Conservation (phyloP, 2,888 invertebrate genomes). For the Notodonta ziczac region DNA sequence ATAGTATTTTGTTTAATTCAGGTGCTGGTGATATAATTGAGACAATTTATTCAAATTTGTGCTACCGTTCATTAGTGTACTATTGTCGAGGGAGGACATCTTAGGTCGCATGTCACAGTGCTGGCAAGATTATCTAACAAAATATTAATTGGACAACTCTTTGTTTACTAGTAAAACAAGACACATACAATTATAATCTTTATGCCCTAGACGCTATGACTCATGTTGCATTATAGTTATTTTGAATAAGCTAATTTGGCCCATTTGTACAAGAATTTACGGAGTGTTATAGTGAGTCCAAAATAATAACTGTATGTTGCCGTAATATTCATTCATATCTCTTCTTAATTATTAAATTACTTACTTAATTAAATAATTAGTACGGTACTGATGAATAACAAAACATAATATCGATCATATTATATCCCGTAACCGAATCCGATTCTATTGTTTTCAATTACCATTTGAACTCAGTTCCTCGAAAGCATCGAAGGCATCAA, state of each 20-base stretch:
- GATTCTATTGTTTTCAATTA: constrained; percentile 1
- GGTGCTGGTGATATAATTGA: too few relatives aligned
- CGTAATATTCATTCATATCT: too few relatives aligned
- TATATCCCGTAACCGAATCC: background rate
- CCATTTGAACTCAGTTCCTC: constrained; percentile 14
- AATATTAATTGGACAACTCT: background rate
- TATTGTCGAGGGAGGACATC: background rate
- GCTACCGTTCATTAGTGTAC: too few relatives aligned
- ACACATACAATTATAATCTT: constrained; percentile 1
- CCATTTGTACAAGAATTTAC: too few relatives aligned
- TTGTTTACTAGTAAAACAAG: background rate
- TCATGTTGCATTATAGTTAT: background rate
- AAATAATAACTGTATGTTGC: too few relatives aligned
- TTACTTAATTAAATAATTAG: too few relatives aligned
- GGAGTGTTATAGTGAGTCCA: too few relatives aligned
- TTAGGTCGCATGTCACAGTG: constrained; percentile 1
- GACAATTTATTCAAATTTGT: too few relatives aligned
- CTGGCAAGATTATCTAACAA: constrained; percentile 5
- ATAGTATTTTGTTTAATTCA: too few relatives aligned
- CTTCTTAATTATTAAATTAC: too few relatives aligned
- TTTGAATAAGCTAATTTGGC: background rate
- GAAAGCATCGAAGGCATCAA: constrained; percentile 32
- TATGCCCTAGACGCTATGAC: constrained; percentile 1
- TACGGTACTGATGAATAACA: too few relatives aligned
- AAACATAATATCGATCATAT: too few relatives aligned